Evolutionary conservation across 1,140 invertebrate species (phyloP), one percentile per base, ranked within the genome.

Genomic region (Aethina tumida): DNA sequence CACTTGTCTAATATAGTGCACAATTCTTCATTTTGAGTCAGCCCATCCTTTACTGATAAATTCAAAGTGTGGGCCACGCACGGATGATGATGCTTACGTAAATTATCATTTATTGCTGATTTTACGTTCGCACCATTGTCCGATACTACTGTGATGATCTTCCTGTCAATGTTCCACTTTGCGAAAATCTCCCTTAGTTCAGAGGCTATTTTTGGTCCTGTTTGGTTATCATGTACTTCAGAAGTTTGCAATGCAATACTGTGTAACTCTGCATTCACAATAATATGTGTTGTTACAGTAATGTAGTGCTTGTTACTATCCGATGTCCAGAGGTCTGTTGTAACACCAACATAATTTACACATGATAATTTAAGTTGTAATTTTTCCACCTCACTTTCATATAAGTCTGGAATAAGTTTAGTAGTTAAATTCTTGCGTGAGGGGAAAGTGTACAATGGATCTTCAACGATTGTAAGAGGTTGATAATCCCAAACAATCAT

Each of bases 21-120:
- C n/a, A 42, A 38, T 8, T 24, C 17, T n/a, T 12, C 6, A 30
- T 30, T 47, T 24, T 13, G 2, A 13, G 28, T 27, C 19, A 47
- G 16, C 6, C 26, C 35, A 15, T 43, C 45, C 12, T 31, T 18
- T 20, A 20, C 19, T 7, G 18, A 30, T 14, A 40, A 25, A 45
- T 43, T 47, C 39, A 51, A 20, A 8, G 49, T 51, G 25, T 53
- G 45, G 2, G 49, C 43, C 9, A 51, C 43, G 62, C 65, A 60
- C 74, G 74, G 43, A 16, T 49, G 49, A 32, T 52, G 46, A 25
- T 41, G 47, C 69, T 74, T 17, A 13, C 18, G 19, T 21, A 34
- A 21, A 32, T 29, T 10, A 2, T 37, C 39, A 18, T 16, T 25
- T 21, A 42, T 26, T 14, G 27, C 39, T 31, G 30, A 31, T 36